These are phyloP conservation scores for Notothenia coriiceps DNA, from an alignment of 2,113 vertebrate genomes.

Conservation along the genomic window DNA sequence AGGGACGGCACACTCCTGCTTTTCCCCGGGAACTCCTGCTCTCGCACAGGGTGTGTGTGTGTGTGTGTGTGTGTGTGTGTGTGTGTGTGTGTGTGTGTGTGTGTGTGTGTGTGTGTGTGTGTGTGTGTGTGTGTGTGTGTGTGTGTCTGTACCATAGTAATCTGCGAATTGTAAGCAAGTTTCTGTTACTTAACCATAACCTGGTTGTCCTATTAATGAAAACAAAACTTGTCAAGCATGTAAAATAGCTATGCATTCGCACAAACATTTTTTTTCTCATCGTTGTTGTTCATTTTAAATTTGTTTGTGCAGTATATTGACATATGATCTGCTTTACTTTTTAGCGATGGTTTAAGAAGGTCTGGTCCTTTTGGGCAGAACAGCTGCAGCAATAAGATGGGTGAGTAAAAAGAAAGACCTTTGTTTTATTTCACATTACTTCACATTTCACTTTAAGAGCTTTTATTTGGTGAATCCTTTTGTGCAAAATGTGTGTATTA, in stretches of 20 bases:
- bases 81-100: constrained; percentile 84
- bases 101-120: constrained; percentile 75
- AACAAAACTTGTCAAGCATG: too few species aligned
- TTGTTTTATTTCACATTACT: neutral
- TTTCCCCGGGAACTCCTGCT: constrained; percentile 91
- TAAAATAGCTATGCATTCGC: too few species aligned
- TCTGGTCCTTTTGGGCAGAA: constrained; percentile 71
- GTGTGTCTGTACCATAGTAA: too few species aligned
- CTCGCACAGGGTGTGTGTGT: constrained; percentile 87
- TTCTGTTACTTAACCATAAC: too few species aligned
- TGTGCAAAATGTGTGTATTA: neutral
- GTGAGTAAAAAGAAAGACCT: constrained; percentile 63
- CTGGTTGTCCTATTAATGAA: too few species aligned
- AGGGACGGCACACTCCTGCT: constrained; percentile 91
- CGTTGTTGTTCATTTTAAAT: too few species aligned
- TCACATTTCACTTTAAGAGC: neutral
- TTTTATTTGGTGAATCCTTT: neutral
- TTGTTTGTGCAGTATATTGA: neutral
- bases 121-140: constrained; percentile 84
- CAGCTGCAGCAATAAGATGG: constrained; percentile 74
- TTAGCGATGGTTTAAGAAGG: constrained; percentile 77
- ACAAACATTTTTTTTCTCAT: too few species aligned
- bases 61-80: constrained; percentile 74
- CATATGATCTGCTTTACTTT: neutral
- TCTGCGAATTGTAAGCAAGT: too few species aligned